These are phyloP conservation scores for Geococcyx californianus DNA, from an alignment of 2,113 vertebrate species.

Conservation along the genomic window DNA sequence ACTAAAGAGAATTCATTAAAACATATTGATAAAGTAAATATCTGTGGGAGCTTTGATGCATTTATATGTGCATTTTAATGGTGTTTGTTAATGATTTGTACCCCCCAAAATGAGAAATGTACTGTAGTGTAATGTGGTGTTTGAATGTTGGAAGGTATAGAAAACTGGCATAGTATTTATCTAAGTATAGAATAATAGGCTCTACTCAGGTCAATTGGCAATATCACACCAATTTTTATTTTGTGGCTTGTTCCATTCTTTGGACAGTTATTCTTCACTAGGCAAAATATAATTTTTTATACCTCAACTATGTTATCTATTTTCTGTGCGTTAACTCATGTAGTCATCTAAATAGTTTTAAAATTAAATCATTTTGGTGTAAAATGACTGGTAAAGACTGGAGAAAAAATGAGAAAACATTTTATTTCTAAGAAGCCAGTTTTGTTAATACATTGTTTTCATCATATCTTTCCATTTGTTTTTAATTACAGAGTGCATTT, in stretches of 20 bases:
- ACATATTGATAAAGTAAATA: not conserved
- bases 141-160: not conserved
- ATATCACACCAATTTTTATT: not conserved
- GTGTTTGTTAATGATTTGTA: not conserved
- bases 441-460: not conserved
- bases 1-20: not conserved
- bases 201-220: not conserved
- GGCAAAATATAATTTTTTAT: not conserved
- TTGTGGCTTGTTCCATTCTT: not conserved
- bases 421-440: not conserved
- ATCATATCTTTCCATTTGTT: slow-evolving; percentile 6
- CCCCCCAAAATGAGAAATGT: not conserved
- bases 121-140: not conserved
- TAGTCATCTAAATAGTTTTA: not conserved
- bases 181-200: not conserved
- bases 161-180: not conserved
- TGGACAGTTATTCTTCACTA: not conserved
- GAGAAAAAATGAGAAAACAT: not conserved
- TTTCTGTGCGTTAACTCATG: not conserved
- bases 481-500: slow-evolving; percentile 14
- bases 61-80: not conserved
- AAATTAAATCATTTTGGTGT: not conserved
- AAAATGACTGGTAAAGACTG: not conserved
- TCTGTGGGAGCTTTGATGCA: not conserved
- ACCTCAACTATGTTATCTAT: not conserved